phyloP scores from a whole-genome alignment of 2,113 vertebrate genomes.

The Manacus vitellinus region DNA sequence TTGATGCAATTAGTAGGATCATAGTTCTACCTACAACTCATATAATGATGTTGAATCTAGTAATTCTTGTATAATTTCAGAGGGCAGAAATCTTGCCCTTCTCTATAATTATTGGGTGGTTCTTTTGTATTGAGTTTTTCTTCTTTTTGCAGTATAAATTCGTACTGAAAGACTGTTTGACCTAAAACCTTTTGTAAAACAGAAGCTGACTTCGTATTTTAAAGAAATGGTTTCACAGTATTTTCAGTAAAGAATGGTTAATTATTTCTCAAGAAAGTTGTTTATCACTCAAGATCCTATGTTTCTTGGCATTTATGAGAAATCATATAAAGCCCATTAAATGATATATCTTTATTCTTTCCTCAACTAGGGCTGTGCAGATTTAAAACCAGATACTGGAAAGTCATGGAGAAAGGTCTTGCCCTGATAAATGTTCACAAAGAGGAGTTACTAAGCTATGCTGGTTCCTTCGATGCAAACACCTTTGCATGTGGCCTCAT shows the following conservation, averaged over 20 bases:
- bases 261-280: neutral
- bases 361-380: neutral
- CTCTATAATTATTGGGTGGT: neutral
- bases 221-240: neutral
- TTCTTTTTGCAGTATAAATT: neutral
- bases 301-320: constrained; percentile 10
- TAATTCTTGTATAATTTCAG: neutral
- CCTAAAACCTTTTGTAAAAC: neutral
- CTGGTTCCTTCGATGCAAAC: neutral
- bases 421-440: neutral
- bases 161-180: neutral
- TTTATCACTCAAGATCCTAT: neutral
- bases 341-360: neutral
- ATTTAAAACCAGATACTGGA: neutral
- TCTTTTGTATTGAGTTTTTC: neutral
- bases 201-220: neutral
- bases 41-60: neutral
- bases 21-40: neutral
- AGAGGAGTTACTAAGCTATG: neutral
- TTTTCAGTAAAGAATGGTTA: neutral
- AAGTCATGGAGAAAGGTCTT: neutral
- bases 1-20: neutral
- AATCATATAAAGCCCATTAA: neutral
- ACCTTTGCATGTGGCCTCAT: neutral
- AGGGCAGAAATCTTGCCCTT: neutral